Evolutionary conservation across 2,797 vertebrate genomes (phyloP).

Genomic region (Clarias pachynema): DNA sequence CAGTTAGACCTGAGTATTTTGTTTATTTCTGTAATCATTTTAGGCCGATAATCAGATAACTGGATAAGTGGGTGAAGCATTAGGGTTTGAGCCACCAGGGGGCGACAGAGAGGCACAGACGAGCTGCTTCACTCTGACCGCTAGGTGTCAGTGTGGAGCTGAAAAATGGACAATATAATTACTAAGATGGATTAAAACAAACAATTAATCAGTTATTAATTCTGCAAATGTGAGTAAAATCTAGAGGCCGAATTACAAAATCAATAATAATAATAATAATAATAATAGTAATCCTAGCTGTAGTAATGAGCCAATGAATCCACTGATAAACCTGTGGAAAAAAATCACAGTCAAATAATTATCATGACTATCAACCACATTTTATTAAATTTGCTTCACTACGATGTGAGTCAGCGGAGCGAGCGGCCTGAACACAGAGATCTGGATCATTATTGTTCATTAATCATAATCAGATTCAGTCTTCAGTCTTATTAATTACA

Average conservation of each 20-base stretch:
- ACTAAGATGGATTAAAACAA: not conserved
- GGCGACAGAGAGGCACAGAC: not conserved
- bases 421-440: not conserved
- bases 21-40: not conserved
- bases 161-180: not conserved
- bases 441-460: not conserved
- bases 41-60: not conserved
- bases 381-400: not conserved
- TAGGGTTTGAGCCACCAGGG: not conserved
- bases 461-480: not conserved
- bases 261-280: not conserved
- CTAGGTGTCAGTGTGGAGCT: constrained; percentile 3
- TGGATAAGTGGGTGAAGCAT: no score
- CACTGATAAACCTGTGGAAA: not conserved
- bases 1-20: not conserved
- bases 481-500: not conserved
- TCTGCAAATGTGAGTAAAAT: not conserved
- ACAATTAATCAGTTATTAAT: not conserved
- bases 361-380: not conserved
- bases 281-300: not conserved
- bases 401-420: not conserved
- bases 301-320: not conserved
- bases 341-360: not conserved
- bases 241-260: not conserved
- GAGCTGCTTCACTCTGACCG: not conserved